A percentile compares a stretch with the other conserved stretches of the same genome.
Conservation (phyloP, 2,888 invertebrate species). For the Chrysolina haemoptera region DNA sequence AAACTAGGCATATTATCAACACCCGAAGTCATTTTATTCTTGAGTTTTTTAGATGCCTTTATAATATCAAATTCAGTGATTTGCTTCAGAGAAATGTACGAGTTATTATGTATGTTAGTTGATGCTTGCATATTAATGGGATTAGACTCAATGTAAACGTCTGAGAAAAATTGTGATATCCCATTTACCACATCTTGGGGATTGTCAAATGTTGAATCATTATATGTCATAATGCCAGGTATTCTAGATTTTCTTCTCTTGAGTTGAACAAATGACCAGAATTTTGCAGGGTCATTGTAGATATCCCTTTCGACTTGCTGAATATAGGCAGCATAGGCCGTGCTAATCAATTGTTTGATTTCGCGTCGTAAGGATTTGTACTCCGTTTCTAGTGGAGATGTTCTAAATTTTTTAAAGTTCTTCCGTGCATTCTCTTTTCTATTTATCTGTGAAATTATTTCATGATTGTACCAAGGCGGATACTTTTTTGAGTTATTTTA, state of each 20-base stretch:
- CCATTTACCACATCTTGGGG: conserved; percentile 28
- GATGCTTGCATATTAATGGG: neutral
- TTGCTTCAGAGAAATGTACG: conserved; percentile 1
- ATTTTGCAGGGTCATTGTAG: conserved; percentile 17
- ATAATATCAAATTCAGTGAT: conserved; percentile 28
- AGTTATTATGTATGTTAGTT: too few species aligned
- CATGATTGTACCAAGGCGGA: too few species aligned
- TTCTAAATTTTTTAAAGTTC: conserved; percentile 22
- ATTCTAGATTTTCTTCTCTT: conserved; percentile 26
- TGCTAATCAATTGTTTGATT: conserved; percentile 24
- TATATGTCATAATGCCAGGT: conserved; percentile 23
- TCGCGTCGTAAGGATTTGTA: neutral
- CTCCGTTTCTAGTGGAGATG: neutral
- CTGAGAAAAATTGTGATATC: conserved; percentile 20
- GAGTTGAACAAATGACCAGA: conserved; percentile 27
- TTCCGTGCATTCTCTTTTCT: too few species aligned
- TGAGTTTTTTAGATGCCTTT: conserved; percentile 24
- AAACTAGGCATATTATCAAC: too few species aligned
- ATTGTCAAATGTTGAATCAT: conserved; percentile 9
- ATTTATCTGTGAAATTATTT: too few species aligned
- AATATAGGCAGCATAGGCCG: conserved; percentile 19
- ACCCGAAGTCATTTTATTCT: too few species aligned
- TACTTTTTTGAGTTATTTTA: too few species aligned
- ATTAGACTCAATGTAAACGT: too few species aligned
- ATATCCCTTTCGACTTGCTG: conserved; percentile 11